Conservation (phyloP, 64 coral and sea anemone species). For the Stichodactyla mertensii region DNA sequence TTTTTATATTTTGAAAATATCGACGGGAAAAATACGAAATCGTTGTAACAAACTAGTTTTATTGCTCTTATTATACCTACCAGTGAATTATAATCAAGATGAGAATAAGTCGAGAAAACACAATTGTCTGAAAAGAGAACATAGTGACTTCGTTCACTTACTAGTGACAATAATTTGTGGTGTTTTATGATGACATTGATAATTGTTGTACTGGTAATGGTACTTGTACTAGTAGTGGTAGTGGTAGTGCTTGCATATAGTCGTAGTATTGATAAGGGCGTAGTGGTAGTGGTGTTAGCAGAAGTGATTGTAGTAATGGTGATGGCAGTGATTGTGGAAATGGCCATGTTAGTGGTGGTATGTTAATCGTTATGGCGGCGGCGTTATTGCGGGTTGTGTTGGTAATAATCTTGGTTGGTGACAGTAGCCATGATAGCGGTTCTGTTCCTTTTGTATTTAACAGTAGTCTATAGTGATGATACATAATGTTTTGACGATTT, state of each 20-base stretch:
- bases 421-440: too few species aligned
- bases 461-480: too few species aligned
- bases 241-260: background rate
- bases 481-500: too few species aligned
- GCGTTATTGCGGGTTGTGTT: too few species aligned
- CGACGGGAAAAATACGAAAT: too few species aligned
- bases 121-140: conserved; percentile 39
- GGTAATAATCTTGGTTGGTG: too few species aligned
- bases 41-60: too few species aligned
- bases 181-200: background rate
- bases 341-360: background rate
- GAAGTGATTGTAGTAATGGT: background rate
- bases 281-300: too few species aligned
- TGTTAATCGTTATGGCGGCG: background rate
- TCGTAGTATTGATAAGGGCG: too few species aligned
- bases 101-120: conserved; percentile 70
- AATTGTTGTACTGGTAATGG: too few species aligned
- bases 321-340: background rate
- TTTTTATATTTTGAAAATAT: background rate
- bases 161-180: background rate
- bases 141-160: background rate
- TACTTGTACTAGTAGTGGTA: too few species aligned
- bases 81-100: conserved; percentile 82
- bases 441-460: too few species aligned
- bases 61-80: conserved; percentile 27